phyloP scores from a whole-genome alignment of 2,888 invertebrate species.

The Acanthoscelides obtectus region DNA sequence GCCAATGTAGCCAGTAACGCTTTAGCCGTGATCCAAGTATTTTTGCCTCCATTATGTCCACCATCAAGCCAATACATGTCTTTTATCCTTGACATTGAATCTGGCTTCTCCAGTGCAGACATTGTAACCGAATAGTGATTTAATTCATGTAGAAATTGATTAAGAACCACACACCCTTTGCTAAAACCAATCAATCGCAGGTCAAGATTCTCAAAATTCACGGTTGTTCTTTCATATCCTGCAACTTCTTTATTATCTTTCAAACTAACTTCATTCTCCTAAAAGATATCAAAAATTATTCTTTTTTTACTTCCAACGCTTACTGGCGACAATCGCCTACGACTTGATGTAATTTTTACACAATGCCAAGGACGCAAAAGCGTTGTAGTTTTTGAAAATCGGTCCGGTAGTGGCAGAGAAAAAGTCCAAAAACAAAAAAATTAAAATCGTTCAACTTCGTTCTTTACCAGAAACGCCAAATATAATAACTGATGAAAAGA shows the following conservation, averaged over 20 bases:
- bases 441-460: too few relatives aligned
- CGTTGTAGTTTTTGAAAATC: too few relatives aligned
- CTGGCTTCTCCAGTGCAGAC: constrained; percentile 57
- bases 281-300: too few relatives aligned
- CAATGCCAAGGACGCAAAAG: too few relatives aligned
- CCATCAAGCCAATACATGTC: constrained; percentile 89
- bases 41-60: constrained; percentile 82
- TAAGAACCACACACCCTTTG: constrained; percentile 90
- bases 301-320: too few relatives aligned
- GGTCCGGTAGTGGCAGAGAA: too few relatives aligned
- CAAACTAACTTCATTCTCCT: neutral
- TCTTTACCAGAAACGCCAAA: too few relatives aligned
- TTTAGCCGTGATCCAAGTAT: constrained; percentile 82
- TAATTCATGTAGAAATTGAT: constrained; percentile 85
- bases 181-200: constrained; percentile 68
- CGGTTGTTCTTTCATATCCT: neutral
- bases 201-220: neutral
- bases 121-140: constrained; percentile 66
- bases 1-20: constrained; percentile 69
- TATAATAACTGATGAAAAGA: too few relatives aligned
- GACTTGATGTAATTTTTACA: too few relatives aligned
- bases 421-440: too few relatives aligned
- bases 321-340: too few relatives aligned
- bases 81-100: constrained; percentile 61
- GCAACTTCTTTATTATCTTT: neutral